Conservation (phyloP, 2,888 invertebrate genomes). For the Eucriotettix oculatus region DNA sequence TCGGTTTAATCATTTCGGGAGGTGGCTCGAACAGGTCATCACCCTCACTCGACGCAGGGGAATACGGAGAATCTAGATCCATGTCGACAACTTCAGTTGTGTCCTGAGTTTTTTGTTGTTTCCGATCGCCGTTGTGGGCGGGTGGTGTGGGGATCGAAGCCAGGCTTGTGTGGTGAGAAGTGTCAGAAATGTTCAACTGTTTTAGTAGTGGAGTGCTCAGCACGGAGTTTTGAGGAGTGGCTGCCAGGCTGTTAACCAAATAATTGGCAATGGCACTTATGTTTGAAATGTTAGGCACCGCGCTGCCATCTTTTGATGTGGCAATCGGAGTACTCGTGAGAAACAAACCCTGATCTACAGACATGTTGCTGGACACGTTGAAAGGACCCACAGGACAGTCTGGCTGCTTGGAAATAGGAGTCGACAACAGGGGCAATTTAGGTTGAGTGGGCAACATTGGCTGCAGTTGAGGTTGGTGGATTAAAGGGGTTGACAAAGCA, state of each 20-base stretch:
- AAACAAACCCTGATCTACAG: neutral
- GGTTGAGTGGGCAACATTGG: neutral
- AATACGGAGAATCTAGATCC: slow-evolving; percentile 72
- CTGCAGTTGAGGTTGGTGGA: too few relatives aligned
- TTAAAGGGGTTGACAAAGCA: too few relatives aligned
- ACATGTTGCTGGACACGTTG: neutral
- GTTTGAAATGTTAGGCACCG: neutral
- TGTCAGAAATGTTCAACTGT: neutral
- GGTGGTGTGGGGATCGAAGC: neutral
- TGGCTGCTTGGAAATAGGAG: slow-evolving; percentile 10
- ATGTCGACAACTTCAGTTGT: slow-evolving; percentile 37
- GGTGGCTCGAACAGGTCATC: slow-evolving; percentile 78
- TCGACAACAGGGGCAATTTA: slow-evolving; percentile 1
- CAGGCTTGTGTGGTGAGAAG: neutral
- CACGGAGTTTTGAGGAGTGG: slow-evolving; percentile 1
- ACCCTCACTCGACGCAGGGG: slow-evolving; percentile 76
- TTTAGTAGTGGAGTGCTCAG: neutral
- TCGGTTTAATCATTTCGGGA: slow-evolving; percentile 20
- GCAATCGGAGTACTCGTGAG: neutral
- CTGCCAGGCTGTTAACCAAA: neutral
- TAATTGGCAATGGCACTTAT: neutral
- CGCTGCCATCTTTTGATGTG: neutral
- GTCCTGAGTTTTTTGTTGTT: slow-evolving; percentile 18
- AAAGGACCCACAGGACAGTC: slow-evolving; percentile 11
- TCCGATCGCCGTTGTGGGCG: slow-evolving; percentile 12